Base-by-base conservation (phyloP, 2,797 vertebrate genomes). In the Menidia menidia region DNA sequence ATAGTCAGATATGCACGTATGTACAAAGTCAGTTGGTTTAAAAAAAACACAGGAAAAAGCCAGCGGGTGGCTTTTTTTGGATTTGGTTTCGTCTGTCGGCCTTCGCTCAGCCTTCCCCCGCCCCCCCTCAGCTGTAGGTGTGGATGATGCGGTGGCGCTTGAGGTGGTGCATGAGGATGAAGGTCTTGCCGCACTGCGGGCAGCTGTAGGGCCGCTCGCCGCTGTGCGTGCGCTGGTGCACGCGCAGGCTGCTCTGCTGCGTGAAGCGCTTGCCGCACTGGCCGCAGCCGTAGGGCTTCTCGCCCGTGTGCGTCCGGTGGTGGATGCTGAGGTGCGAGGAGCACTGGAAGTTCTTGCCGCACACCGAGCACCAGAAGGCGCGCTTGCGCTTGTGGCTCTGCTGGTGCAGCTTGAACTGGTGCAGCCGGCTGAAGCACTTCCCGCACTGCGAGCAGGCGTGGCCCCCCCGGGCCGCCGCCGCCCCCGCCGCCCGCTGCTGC, bases 251-350 rank as follows among this genome's bases (percentile, higher is more conserved):
- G 88, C 93, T 93, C 86, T 93, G 92, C 87, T 93, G 92, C 55
- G 93, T 92, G 83, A 94, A 94, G 66, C 92, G 69, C 83, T 94
- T 94, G 19, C 93, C 93, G 18, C 93, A 94, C 67, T 91, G 90
- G 0, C 78, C 76, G 47, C 93, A 94, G 0, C 86, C 85, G 56
- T 89, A 94, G 0, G 92, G 93, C 77, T 91, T 93, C 87, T 94
- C 93, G 3, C 93, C 93, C 2, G 92, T 94, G 87, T 94, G 93
- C 3, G 92, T 92, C 14, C 92, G 89, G 80, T 93, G 86, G 85
- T 94, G 93, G 3, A 92, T 92, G 88, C 88, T 91, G 68, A 93
- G 92, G 77, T 93, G 92, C 2, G 93, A 93, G 2, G 88, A 90
- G 8, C 92, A 93, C 87, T 92, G 90, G 78, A 94, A 94, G 83